Base-by-base conservation (phyloP, 1,140 invertebrate species). In the Odontomachus brunneus region DNA sequence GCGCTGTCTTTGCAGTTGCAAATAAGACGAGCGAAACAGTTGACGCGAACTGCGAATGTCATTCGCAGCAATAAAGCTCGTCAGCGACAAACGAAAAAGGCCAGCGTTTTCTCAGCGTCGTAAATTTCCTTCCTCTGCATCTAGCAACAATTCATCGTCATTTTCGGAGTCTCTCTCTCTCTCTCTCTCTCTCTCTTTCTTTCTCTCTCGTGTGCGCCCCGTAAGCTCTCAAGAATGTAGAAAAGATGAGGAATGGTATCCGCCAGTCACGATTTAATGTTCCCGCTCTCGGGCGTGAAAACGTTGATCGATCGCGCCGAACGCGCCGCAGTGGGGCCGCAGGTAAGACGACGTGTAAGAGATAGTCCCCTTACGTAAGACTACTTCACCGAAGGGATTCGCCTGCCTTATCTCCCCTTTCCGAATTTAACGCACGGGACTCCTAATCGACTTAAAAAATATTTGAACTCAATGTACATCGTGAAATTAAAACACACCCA, bases 221-320 rank as follows among this genome's bases (percentile, higher is more conserved):
- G 69, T 63, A 74, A 82, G 71, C 69, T 57, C 71, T 82, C 69
- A 60, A 82, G 44, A 74, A 73, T 82, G 78, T 74, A 74, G 69
- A 59, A 82, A 82, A 72, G 69, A 82, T 82, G 78, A 82, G 57
- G 59, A 82, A 82, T 82, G 78, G 78, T 74, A 82, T 82, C 71
- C 83, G 76, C 66, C 60, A 84, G 19, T 53, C 55, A 57, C 55
- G 57, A 84, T 84, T 85, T 85, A 83, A 78, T 78, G 73, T 67
- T 65, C 63, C 19, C 66, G 59, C 53, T 67, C 49, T 71, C 57
- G 62, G 55, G 26, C n/a, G 82, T 80, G 82, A 80, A 80, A 84
- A 80, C 65, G 74, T 71, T 80, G 82, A 84, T 84, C 51, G 74
- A 84, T 84, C 82, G 22, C 22, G 63, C 73, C 57, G 22, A 80